Evolutionary conservation across 1,140 invertebrate species (phyloP).

Genomic region (Phenacoccus solenopsis): DNA sequence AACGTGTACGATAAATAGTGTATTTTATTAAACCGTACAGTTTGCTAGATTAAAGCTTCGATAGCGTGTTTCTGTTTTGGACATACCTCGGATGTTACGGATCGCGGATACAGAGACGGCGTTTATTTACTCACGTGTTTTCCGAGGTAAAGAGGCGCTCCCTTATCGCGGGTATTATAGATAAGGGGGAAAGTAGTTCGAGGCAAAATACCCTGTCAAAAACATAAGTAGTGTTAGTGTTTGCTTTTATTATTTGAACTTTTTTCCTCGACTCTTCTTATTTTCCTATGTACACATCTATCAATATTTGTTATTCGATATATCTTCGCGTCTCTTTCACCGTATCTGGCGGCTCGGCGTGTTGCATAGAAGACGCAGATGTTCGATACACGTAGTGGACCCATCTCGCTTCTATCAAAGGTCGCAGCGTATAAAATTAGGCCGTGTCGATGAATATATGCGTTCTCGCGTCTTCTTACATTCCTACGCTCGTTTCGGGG

Average conservation of each 20-base stretch:
- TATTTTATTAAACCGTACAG: too few relatives aligned
- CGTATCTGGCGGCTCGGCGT: too few relatives aligned
- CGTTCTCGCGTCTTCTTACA: too few relatives aligned
- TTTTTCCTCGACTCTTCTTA: neutral
- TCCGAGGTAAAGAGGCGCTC: neutral
- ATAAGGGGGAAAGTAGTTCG: neutral
- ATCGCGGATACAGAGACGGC: neutral
- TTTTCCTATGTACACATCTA: neutral
- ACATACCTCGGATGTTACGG: neutral
- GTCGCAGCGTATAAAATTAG: too few relatives aligned
- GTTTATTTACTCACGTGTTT: neutral
- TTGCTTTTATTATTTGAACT: constrained; percentile 3
- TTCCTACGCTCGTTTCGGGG: too few relatives aligned
- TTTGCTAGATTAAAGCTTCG: neutral
- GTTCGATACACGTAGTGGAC: too few relatives aligned
- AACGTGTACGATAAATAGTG: too few relatives aligned
- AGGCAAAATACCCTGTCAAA: neutral
- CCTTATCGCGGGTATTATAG: neutral
- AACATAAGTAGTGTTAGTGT: constrained; percentile 2
- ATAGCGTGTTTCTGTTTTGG: neutral
- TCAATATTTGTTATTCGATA: constrained; percentile 3
- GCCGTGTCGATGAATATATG: too few relatives aligned
- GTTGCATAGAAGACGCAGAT: too few relatives aligned
- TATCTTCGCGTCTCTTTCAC: too few relatives aligned
- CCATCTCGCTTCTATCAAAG: too few relatives aligned